These are phyloP conservation scores for Tadarida brasiliensis DNA, from an alignment of 2,797 vertebrate genomes.

Conservation along the genomic window DNA sequence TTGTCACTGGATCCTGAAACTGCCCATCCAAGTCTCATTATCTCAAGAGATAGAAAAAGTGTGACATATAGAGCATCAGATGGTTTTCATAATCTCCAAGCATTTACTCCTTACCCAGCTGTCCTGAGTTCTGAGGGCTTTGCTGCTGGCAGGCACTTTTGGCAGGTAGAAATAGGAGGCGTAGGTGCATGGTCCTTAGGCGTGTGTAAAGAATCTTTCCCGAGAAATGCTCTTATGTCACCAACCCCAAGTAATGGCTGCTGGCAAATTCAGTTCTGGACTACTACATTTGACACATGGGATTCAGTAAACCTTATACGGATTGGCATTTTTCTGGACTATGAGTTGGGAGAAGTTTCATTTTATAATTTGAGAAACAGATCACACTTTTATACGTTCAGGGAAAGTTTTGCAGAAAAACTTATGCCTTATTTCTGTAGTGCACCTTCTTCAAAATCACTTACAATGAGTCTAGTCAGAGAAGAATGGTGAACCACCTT, in stretches of 20 bases:
- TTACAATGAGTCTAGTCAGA: not conserved
- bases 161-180: slow-evolving; percentile 4
- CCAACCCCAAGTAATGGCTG: not conserved
- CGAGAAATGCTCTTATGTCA: not conserved
- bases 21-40: slow-evolving; percentile 6
- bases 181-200: not conserved
- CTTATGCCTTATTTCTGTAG: not conserved
- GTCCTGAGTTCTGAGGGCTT: not conserved
- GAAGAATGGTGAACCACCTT: not conserved
- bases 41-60: slow-evolving; percentile 14
- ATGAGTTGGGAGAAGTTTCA: slow-evolving; percentile 29
- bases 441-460: not conserved
- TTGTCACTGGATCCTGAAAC: not conserved
- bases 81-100: not conserved
- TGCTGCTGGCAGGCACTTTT: not conserved
- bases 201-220: not conserved
- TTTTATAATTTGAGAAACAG: slow-evolving; percentile 36
- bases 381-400: not conserved
- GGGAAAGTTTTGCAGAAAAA: not conserved
- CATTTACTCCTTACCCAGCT: not conserved
- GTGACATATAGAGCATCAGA: not conserved
- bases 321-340: slow-evolving; percentile 39
- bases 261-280: not conserved
- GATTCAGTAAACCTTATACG: not conserved
- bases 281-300: not conserved